phyloP scores from a whole-genome alignment of 2,797 vertebrate species.

The Diplodus sargus region DNA sequence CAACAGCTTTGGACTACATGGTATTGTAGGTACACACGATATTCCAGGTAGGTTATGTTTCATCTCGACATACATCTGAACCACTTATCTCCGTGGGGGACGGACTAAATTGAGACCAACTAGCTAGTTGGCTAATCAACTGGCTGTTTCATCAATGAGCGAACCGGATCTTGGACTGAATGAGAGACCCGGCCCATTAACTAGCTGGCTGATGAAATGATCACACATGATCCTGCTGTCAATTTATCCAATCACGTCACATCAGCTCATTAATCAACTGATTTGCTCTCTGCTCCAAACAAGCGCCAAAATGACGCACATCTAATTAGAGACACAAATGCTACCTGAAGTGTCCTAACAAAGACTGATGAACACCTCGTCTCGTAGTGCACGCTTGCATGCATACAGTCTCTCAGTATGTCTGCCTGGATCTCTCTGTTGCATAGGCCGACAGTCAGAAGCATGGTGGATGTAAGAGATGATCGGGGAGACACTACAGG shows the following conservation, averaged over 20 bases:
- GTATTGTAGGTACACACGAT: neutral
- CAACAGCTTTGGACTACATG: neutral
- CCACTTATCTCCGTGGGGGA: neutral
- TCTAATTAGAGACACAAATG: conserved; percentile 69
- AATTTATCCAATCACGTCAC: conserved; percentile 67
- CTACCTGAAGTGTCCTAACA: conserved; percentile 60
- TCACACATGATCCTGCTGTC: conserved; percentile 60
- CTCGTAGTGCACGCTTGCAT: conserved; percentile 20
- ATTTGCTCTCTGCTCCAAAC: conserved; percentile 66
- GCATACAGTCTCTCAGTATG: neutral
- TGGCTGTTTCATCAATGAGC: conserved; percentile 16
- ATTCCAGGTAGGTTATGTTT: neutral
- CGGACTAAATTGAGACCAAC: conserved; percentile 7
- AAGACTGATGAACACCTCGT: conserved; percentile 66
- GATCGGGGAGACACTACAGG: no score
- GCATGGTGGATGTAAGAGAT: neutral
- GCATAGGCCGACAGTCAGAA: neutral
- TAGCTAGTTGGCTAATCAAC: conserved; percentile 27
- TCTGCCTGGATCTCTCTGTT: neutral
- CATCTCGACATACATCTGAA: neutral
- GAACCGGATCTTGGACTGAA: conserved; percentile 27
- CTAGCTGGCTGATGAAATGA: conserved; percentile 61
- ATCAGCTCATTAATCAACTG: conserved; percentile 63
- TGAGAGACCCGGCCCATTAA: conserved; percentile 37
- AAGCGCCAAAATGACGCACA: conserved; percentile 45